Base-by-base conservation (phyloP, 2,888 invertebrate genomes). In the Dusona sp. region DNA sequence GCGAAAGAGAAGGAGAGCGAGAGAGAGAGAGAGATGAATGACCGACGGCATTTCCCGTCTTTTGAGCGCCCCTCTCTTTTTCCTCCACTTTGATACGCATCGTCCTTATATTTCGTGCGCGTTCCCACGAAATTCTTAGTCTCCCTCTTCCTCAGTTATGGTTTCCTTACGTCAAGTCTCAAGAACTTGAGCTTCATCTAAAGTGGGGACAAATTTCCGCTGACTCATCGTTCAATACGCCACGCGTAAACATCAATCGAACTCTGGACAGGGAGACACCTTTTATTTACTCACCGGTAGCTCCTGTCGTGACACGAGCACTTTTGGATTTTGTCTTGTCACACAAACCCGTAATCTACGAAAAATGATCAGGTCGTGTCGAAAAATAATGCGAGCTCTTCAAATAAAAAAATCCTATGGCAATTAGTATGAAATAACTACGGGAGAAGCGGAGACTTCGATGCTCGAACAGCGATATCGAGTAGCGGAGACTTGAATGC, bases 41-140 rank as follows among this genome's bases (percentile, higher is more conserved):
- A 45, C 13, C 22, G 68, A 45, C 13, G 65, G 74, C 74, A 57
- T 67, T 79, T 61, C 45, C 75, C 57, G 82, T 68, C 75, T 82
- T 75, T 68, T 57, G 25, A 57, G 25, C 57, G 57, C 25, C 77
- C 78, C 22, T 57, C 57, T 29, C 42, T 48, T 29, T 61, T 29
- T 13, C 29, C 16, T 29, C 61, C 29, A 29, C 61, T 61, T 16
- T 2, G 61, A 68, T 68, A 77, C 70, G 45, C 77, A 70, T 70
- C 57, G 72, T 38, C n/a, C 54, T 54, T 84, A 33, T 79, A 45
- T 79, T 74, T 74, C 61, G 73, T 79, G 79, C 29, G 79, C 73
- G 84, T 84, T 84, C 84, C 84, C 84, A 84, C 79, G 84, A 74
- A 84, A 84, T 74, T 77, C 84, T 77, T 54, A 79, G 45, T 65